These are phyloP conservation scores for Heteromurus nitidus DNA, from an alignment of 2,888 invertebrate genomes.

Conservation along the genomic window DNA sequence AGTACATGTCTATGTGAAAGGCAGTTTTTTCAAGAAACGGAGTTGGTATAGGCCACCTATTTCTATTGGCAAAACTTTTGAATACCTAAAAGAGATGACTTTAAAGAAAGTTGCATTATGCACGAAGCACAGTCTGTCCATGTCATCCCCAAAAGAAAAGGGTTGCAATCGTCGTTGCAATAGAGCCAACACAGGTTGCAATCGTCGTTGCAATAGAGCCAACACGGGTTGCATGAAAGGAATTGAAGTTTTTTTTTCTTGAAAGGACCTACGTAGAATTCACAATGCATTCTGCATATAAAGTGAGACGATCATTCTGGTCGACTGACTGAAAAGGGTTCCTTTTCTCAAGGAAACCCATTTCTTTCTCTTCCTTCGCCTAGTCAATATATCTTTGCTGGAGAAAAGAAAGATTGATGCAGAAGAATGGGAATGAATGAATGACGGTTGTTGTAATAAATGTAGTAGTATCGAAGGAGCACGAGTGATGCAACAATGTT, in stretches of 20 bases:
- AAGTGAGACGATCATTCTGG: conserved; percentile 48
- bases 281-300: conserved; percentile 48
- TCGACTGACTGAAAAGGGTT: conserved; percentile 55
- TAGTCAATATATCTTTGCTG: conserved; percentile 9
- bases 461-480: conserved; percentile 19
- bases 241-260: background rate
- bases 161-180: conserved; percentile 35
- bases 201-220: conserved; percentile 26
- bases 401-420: conserved; percentile 47
- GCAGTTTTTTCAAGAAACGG: no score
- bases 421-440: conserved; percentile 48
- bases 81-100: conserved; percentile 47
- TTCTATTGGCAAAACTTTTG: conserved; percentile 12
- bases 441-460: conserved; percentile 56
- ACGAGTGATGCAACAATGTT: conserved; percentile 24
- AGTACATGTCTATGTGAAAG: no score
- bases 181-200: conserved; percentile 25
- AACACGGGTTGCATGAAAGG: conserved; percentile 24
- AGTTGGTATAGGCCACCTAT: background rate
- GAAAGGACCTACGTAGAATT: no score
- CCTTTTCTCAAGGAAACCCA: background rate
- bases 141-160: conserved; percentile 53
- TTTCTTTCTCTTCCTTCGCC: conserved; percentile 2
- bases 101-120: conserved; percentile 53
- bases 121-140: conserved; percentile 46